Percentiles rank a stretch among this genome's conserved stretches.
Conservation (phyloP, 1,140 invertebrate genomes). For the Zaprionus gabonicus region DNA sequence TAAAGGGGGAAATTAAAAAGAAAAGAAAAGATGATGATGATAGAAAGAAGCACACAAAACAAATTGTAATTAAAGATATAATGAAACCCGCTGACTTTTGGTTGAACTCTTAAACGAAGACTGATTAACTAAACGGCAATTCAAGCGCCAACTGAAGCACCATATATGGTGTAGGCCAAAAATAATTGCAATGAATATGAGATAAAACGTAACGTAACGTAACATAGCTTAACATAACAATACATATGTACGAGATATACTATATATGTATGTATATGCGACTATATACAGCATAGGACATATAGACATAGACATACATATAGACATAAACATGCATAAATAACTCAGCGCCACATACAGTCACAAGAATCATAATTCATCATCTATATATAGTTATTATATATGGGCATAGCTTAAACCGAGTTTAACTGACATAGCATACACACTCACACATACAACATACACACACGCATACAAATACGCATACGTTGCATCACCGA, state of each 20-base stretch:
- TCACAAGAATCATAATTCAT: conserved; percentile 37
- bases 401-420: conserved; percentile 74
- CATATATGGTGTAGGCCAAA: conserved; percentile 78
- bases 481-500: conserved; percentile 47
- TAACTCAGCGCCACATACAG: conserved; percentile 14
- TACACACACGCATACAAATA: conserved; percentile 33
- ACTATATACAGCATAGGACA: conserved; percentile 30
- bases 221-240: conserved; percentile 69
- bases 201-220: conserved; percentile 55
- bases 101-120: conserved; percentile 82
- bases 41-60: conserved; percentile 20
- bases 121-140: conserved; percentile 82
- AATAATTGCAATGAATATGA: conserved; percentile 80
- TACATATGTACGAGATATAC: conserved; percentile 36
- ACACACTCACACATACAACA: conserved; percentile 40
- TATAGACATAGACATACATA: conserved; percentile 21
- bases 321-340: conserved; percentile 20
- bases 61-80: conserved; percentile 37
- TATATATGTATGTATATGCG: conserved; percentile 25
- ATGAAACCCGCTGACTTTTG: conserved; percentile 81
- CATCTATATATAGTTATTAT: conserved; percentile 51
- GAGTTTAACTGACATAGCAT: conserved; percentile 72
- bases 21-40: conserved; percentile 36
- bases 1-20: neutral
- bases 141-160: conserved; percentile 72